Evolutionary conservation across 2,888 invertebrate species (phyloP).

Genomic region (Branchipolynoe longqiensis): DNA sequence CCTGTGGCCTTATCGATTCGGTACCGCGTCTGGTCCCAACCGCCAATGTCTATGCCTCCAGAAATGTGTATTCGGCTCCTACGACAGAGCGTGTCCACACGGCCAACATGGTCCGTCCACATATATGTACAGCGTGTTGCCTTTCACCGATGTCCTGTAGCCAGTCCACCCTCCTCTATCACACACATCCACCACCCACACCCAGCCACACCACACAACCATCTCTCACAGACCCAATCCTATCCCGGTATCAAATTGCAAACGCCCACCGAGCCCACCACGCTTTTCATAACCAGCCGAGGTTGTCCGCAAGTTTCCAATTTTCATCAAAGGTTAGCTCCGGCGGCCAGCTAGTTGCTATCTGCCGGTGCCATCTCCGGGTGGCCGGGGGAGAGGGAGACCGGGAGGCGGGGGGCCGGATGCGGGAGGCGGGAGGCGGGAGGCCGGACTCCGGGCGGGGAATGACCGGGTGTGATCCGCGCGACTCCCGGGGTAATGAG

Average conservation of each 20-base stretch:
- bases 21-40: too few species aligned
- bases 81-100: too few species aligned
- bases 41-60: too few species aligned
- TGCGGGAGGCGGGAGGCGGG: not conserved
- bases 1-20: too few species aligned
- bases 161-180: too few species aligned
- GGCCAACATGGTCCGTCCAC: too few species aligned
- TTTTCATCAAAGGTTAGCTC: slow-evolving; percentile 21
- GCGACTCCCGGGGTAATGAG: slow-evolving; percentile 9
- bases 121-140: too few species aligned
- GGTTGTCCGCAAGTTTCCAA: not conserved
- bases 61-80: too few species aligned
- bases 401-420: not conserved
- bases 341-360: not conserved
- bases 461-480: slow-evolving; percentile 3
- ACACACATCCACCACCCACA: too few species aligned
- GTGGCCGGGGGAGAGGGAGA: not conserved
- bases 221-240: too few species aligned
- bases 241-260: not conserved
- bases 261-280: not conserved
- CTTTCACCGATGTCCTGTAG: too few species aligned
- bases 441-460: not conserved
- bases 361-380: not conserved
- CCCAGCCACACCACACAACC: too few species aligned
- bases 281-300: not conserved